phyloP scores from a whole-genome alignment of 2,888 invertebrate species.

The Idaea aversata region DNA sequence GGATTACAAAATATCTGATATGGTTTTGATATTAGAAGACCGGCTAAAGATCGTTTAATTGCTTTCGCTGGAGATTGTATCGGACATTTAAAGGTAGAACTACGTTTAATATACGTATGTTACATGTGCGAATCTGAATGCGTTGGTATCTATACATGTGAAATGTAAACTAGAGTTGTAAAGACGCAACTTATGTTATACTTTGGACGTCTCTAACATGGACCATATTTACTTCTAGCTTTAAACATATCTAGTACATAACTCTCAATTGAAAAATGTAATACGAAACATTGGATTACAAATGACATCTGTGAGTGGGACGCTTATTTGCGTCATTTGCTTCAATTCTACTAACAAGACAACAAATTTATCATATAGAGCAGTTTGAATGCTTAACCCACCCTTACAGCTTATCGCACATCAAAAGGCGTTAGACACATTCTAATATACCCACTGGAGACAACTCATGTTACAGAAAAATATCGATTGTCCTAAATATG shows the following conservation, averaged over 20 bases:
- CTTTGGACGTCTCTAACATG: too few relatives aligned
- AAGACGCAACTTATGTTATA: too few relatives aligned
- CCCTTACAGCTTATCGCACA: neutral
- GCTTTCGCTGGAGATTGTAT: neutral
- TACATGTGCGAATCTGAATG: neutral
- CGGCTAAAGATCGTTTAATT: neutral
- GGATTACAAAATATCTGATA: slow-evolving; percentile 27
- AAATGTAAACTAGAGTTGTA: too few relatives aligned
- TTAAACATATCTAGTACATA: too few relatives aligned
- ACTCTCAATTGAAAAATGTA: too few relatives aligned
- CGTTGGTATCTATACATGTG: too few relatives aligned
- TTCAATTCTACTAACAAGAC: neutral
- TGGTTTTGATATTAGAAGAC: neutral
- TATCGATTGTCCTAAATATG: neutral
- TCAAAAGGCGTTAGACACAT: neutral
- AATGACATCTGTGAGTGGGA: too few relatives aligned
- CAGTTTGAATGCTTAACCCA: neutral
- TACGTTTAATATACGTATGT: neutral
- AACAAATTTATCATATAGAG: neutral
- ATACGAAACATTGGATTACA: too few relatives aligned
- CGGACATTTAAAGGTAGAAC: neutral
- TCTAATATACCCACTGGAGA: neutral
- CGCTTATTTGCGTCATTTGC: neutral
- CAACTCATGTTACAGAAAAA: neutral
- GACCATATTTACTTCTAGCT: too few relatives aligned